Conservation (phyloP, 2,113 vertebrate species). For the Nycticorax nycticorax region DNA sequence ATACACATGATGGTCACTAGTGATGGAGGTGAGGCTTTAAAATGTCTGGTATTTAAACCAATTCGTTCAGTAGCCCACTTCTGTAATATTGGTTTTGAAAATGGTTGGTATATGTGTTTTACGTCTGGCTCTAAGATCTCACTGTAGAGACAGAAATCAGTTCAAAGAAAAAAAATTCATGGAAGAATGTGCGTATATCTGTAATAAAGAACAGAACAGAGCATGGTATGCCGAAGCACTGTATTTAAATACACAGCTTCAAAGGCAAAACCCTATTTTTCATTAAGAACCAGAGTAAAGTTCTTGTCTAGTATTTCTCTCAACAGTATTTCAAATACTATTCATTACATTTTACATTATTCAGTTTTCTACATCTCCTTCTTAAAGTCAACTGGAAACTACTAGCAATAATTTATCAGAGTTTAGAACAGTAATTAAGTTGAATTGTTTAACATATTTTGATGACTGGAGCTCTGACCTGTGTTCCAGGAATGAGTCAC, state of each 20-base stretch:
- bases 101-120: neutral
- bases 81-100: neutral
- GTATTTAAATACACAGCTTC: neutral
- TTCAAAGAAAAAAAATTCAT: neutral
- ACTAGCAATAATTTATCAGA: neutral
- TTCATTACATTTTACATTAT: neutral
- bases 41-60: neutral
- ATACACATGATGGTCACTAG: neutral
- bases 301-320: neutral
- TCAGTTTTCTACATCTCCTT: neutral
- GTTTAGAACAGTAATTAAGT: neutral
- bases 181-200: neutral
- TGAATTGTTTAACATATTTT: neutral
- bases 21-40: neutral
- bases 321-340: neutral
- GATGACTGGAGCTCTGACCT: neutral
- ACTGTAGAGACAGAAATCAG: neutral
- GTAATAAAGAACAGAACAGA: neutral
- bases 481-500: neutral
- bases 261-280: neutral
- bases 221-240: neutral
- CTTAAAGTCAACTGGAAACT: neutral
- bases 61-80: neutral
- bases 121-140: neutral
- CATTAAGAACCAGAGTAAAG: neutral